Evolutionary conservation across 2,113 vertebrate genomes (phyloP), one percentile per base, ranked within the genome.

Genomic region (Chelonoidis abingdonii): DNA sequence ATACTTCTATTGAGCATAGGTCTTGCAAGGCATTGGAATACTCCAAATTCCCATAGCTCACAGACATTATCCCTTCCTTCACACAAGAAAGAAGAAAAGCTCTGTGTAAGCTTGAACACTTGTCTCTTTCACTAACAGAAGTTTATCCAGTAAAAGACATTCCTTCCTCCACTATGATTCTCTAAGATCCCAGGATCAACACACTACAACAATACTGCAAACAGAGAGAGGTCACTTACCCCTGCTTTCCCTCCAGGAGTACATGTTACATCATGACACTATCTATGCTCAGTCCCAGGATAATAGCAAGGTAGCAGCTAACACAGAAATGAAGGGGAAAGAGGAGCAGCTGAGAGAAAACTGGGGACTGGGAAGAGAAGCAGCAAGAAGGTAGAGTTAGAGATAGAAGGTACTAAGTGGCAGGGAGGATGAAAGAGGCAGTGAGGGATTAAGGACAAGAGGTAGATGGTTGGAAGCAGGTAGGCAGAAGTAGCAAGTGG

Each of bases 231-330:
- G 16, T 69, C 62, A 69, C 16, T 69, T n/a, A n/a, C 16, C 16
- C 13, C 62, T n/a, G 88, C 54, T 14, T 93, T 72, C 93, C 90
- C 25, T 93, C 92, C 75, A 92, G 8, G 21, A 83, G 53, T 94
- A 93, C 13, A 31, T 93, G 87, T 84, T 80, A 93, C 17, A 91
- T 83, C 14, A 56, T 94, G 89, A 92, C 41, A 92, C 35, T 80
- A 53, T 47, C 35, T 82, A 53, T 47, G 31, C 31, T 95, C 59
- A 84, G 62, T 65, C 79, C 72, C 56, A 47, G 90, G 69, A 5
- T 24, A 7, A 90, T 56, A 41, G 31, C 62, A n/a, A 90, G 17
- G 57, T 95, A 69, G 52, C 76, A 92, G 22, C 22, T 92, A 83
- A 87, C 80, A 69, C 9, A 3, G 86, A 21, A 95, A 35, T 35